These are phyloP conservation scores for Steinernema hermaphroditum DNA, from an alignment of 2,888 invertebrate genomes.

Conservation along the genomic window DNA sequence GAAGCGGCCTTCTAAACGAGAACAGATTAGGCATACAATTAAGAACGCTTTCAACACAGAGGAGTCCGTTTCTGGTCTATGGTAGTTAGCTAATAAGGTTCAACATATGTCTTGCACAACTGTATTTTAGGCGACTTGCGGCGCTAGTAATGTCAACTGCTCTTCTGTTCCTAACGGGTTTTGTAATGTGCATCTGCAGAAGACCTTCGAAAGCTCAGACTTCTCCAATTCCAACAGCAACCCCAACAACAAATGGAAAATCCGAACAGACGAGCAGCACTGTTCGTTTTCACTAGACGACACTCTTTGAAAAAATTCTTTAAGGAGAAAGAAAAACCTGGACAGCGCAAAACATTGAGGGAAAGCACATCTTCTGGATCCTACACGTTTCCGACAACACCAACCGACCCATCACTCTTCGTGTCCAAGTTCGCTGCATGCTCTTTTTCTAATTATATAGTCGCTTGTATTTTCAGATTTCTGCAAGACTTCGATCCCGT, in stretches of 20 bases:
- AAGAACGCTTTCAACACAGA: constrained; percentile 7
- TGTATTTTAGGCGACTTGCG: neutral
- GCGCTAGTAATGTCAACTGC: neutral
- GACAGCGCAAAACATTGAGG: neutral
- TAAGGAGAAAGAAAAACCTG: no score
- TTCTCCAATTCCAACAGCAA: neutral
- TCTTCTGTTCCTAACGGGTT: no score
- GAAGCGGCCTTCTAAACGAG: constrained; percentile 25
- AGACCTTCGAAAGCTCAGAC: no score
- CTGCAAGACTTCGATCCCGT: constrained; percentile 66
- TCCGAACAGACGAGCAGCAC: no score
- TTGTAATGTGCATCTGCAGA: no score
- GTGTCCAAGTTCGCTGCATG: neutral
- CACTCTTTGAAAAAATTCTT: no score
- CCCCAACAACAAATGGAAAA: neutral
- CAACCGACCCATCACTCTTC: neutral
- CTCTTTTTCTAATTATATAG: no score
- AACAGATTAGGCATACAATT: neutral
- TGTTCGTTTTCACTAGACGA: no score
- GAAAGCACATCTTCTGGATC: neutral
- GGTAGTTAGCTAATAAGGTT: neutral
- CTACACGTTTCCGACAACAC: neutral
- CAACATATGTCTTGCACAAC: neutral
- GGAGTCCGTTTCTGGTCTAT: neutral
- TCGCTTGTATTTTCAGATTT: constrained; percentile 48